phyloP scores from a whole-genome alignment of 2,797 vertebrate genomes.

The Bothrops alternatus region DNA sequence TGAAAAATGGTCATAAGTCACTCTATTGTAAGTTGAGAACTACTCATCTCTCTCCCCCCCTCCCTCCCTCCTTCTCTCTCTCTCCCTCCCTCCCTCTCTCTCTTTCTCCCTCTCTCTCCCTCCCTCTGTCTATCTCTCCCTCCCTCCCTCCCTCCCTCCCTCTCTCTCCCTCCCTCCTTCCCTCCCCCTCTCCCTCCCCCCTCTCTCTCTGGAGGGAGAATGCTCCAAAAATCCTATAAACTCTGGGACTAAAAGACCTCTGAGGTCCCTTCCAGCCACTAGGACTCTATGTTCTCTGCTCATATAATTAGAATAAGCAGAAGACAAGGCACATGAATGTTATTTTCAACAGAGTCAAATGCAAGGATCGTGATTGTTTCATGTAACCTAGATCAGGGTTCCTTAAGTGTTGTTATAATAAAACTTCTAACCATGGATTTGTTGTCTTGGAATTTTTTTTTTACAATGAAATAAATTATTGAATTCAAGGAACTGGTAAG shows the following conservation, averaged over 20 bases:
- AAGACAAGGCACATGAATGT: not conserved
- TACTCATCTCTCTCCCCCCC: too few relatives aligned
- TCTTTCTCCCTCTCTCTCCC: too few relatives aligned
- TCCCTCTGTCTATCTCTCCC: too few relatives aligned
- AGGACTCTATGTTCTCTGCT: not conserved
- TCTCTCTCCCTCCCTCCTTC: too few relatives aligned
- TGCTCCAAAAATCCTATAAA: not conserved
- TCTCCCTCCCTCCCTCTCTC: too few relatives aligned
- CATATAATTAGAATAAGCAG: not conserved
- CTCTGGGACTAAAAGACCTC: not conserved
- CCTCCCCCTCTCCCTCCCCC: too few relatives aligned
- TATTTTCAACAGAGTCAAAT: not conserved
- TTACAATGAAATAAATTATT: not conserved
- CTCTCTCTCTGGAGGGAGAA: not conserved
- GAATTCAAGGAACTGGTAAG: not conserved
- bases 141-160: too few relatives aligned
- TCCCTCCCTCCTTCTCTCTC: too few relatives aligned
- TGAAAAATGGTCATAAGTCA: too few relatives aligned
- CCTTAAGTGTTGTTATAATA: not conserved
- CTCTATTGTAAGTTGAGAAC: too few relatives aligned
- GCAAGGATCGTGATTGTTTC: not conserved
- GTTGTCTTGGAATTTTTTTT: not conserved
- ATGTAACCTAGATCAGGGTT: not conserved
- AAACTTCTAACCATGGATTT: not conserved
- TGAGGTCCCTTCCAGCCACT: not conserved